phyloP scores from a whole-genome alignment of 2,797 vertebrate species.

The Peromyscus melanophrys region DNA sequence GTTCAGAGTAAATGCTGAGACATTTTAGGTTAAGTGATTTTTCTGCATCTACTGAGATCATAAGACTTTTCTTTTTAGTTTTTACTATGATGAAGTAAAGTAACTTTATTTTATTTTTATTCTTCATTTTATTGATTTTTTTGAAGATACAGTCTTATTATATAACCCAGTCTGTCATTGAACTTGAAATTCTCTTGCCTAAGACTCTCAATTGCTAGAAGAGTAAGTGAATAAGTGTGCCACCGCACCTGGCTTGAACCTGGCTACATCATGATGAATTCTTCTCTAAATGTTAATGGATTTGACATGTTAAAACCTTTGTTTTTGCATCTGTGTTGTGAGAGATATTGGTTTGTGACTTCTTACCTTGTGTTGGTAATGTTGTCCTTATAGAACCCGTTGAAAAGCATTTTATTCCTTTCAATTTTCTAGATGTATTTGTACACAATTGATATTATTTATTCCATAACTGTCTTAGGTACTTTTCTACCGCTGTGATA shows the following conservation, averaged over 20 bases:
- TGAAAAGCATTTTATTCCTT: constrained; percentile 42
- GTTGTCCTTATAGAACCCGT: not conserved
- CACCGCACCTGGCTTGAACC: not conserved
- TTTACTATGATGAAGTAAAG: not conserved
- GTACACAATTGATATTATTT: not conserved
- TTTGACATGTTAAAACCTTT: constrained; percentile 37
- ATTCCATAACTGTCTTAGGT: not conserved
- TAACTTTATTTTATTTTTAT: not conserved
- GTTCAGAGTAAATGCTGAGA: not conserved
- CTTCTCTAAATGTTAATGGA: not conserved
- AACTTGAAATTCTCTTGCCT: not conserved
- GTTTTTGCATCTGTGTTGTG: constrained; percentile 8
- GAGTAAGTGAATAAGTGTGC: not conserved
- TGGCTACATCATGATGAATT: not conserved
- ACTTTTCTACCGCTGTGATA: not conserved
- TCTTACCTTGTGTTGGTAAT: not conserved
- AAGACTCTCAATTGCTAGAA: not conserved
- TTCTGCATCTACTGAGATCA: not conserved
- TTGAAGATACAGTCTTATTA: not conserved
- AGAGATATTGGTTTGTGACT: not conserved
- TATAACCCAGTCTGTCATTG: not conserved
- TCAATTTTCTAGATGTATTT: constrained; percentile 43
- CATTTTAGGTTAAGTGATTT: not conserved
- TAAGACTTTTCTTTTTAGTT: not conserved
- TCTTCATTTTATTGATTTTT: not conserved